Conservation (phyloP, 2,888 invertebrate species). For the Chrysomela aeneicollis region DNA sequence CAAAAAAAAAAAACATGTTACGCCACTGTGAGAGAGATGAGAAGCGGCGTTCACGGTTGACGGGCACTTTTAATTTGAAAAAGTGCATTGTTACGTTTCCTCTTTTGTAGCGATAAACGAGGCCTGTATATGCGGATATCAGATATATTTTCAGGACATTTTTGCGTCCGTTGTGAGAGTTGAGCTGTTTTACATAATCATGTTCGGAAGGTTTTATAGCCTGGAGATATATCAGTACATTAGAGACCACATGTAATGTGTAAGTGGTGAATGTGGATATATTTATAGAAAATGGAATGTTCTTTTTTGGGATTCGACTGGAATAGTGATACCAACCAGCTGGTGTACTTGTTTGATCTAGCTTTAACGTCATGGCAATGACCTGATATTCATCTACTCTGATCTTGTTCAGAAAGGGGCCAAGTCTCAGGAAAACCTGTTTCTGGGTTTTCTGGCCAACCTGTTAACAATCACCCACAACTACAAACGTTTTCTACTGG, state of each 20-base stretch:
- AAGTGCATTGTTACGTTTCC: constrained; percentile 43
- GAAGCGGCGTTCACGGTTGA: constrained; percentile 35
- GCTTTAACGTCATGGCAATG: too few relatives aligned
- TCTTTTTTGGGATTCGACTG: neutral
- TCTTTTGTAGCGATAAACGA: constrained; percentile 36
- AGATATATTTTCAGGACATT: constrained; percentile 36
- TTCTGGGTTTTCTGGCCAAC: too few relatives aligned
- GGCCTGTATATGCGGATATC: constrained; percentile 39
- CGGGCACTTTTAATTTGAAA: constrained; percentile 42
- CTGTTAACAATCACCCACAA: too few relatives aligned
- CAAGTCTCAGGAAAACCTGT: too few relatives aligned
- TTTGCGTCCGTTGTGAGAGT: constrained; percentile 28
- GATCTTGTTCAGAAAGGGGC: too few relatives aligned
- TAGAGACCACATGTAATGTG: neutral
- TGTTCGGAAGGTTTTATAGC: constrained; percentile 27
- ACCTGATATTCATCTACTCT: too few relatives aligned
- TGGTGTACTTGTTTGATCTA: too few relatives aligned
- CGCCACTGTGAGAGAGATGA: constrained; percentile 30
- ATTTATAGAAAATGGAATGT: neutral
- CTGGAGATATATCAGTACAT: constrained; percentile 23
- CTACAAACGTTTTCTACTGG: too few relatives aligned
- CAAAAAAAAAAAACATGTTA: neutral
- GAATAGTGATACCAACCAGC: too few relatives aligned
- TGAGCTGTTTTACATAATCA: constrained; percentile 38
- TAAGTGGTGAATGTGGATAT: neutral